Conservation (phyloP, 2,797 vertebrate genomes). For the Schizopygopsis pylzovi region DNA sequence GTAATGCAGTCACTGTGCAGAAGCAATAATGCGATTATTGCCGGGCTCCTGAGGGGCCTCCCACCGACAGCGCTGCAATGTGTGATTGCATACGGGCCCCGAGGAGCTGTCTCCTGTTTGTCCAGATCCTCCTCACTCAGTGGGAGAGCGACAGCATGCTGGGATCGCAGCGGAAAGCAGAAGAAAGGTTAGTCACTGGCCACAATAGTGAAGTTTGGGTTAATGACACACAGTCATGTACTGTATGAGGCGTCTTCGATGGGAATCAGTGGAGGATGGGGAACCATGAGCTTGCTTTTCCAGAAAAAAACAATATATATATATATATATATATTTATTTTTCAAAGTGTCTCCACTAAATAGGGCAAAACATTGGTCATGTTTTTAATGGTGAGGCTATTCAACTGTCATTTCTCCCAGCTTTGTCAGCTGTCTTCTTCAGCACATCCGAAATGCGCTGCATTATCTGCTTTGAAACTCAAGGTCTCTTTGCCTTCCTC, state of each 20-base stretch:
- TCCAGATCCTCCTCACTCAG: slow-evolving; percentile 18
- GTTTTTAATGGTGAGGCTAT: too few species aligned
- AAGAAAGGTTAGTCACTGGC: slow-evolving; percentile 49
- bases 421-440: not conserved
- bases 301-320: too few species aligned
- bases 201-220: slow-evolving; percentile 19
- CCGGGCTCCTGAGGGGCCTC: slow-evolving; percentile 22
- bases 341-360: not conserved
- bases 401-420: not conserved
- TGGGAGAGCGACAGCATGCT: not conserved
- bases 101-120: slow-evolving; percentile 27
- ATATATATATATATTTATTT: too few species aligned
- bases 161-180: slow-evolving; percentile 48
- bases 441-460: too few species aligned
- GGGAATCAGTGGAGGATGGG: not conserved
- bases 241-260: not conserved
- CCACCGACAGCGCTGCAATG: not conserved
- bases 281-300: too few species aligned
- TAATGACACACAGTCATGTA: slow-evolving; percentile 52
- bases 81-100: slow-evolving; percentile 40
- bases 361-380: too few species aligned
- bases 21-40: slow-evolving; percentile 33
- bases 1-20: slow-evolving; percentile 14
- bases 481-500: not conserved
- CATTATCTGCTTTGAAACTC: not conserved